Evolutionary conservation across 2,888 invertebrate genomes (phyloP).

Genomic region (Biston betularia): DNA sequence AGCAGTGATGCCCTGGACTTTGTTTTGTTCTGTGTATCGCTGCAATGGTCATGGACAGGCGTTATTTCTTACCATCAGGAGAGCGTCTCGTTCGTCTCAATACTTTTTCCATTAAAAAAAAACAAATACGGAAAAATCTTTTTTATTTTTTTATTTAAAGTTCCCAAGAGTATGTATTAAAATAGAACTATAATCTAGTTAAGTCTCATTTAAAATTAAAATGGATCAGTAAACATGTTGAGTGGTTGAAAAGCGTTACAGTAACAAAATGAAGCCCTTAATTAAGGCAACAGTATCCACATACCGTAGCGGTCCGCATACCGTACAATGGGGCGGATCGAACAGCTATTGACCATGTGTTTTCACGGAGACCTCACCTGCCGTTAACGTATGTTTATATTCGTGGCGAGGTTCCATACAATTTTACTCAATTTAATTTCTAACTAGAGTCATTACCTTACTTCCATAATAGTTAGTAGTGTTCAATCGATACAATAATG

Average conservation of each 20-base stretch:
- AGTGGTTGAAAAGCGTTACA: slow-evolving; percentile 1
- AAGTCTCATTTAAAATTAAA: too few species aligned
- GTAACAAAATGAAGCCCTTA: slow-evolving; percentile 29
- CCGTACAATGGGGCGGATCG: slow-evolving; percentile 41
- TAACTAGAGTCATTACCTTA: neutral
- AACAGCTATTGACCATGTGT: slow-evolving; percentile 50
- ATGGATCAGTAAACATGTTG: neutral
- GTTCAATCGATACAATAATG: neutral
- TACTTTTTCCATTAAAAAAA: too few species aligned
- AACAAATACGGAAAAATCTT: too few species aligned
- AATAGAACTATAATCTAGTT: too few species aligned
- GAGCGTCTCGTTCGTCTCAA: too few species aligned
- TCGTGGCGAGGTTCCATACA: slow-evolving; percentile 44
- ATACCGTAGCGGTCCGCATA: slow-evolving; percentile 37
- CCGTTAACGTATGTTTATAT: slow-evolving; percentile 30
- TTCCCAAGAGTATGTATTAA: too few species aligned
- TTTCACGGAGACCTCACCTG: slow-evolving; percentile 54
- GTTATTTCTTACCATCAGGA: too few species aligned
- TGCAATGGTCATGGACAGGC: too few species aligned
- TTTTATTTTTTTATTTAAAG: too few species aligned
- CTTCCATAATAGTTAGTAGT: neutral
- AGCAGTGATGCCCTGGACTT: too few species aligned
- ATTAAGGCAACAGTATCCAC: slow-evolving; percentile 24
- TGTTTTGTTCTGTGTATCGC: too few species aligned
- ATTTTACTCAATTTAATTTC: neutral